phyloP scores from a whole-genome alignment of 2,113 vertebrate genomes.

The Dipodomys merriami region DNA sequence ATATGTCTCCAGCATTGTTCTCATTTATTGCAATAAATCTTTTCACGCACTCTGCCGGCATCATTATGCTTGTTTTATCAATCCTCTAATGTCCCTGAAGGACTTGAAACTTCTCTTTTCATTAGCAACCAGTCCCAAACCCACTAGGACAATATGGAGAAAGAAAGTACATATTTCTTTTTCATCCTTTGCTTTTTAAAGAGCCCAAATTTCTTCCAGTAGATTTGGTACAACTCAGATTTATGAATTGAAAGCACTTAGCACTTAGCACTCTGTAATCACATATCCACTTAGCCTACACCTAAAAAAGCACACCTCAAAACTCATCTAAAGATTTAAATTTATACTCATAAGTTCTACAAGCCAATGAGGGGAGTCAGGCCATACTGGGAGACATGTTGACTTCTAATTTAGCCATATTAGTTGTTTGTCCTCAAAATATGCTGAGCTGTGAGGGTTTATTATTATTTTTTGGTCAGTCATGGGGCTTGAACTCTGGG shows the following conservation, averaged over 20 bases:
- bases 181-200: constrained; percentile 72
- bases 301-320: constrained; percentile 56
- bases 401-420: constrained; percentile 83
- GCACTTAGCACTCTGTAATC: constrained; percentile 82
- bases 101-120: background rate
- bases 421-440: constrained; percentile 85
- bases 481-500: too few species aligned
- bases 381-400: constrained; percentile 59
- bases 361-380: constrained; percentile 78
- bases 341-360: constrained; percentile 77
- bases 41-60: background rate
- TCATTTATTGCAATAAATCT: background rate
- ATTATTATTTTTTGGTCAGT: too few species aligned
- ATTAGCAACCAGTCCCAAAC: background rate
- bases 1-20: background rate
- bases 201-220: constrained; percentile 75
- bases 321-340: constrained; percentile 79
- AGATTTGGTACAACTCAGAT: constrained; percentile 80
- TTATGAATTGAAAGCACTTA: constrained; percentile 80
- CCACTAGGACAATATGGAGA: constrained; percentile 64
- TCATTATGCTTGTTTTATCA: background rate
- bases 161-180: constrained; percentile 77
- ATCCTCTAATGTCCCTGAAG: background rate
- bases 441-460: constrained; percentile 78
- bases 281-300: constrained; percentile 68